phyloP scores from a whole-genome alignment of 2,888 invertebrate genomes.

The Tineola bisselliella region DNA sequence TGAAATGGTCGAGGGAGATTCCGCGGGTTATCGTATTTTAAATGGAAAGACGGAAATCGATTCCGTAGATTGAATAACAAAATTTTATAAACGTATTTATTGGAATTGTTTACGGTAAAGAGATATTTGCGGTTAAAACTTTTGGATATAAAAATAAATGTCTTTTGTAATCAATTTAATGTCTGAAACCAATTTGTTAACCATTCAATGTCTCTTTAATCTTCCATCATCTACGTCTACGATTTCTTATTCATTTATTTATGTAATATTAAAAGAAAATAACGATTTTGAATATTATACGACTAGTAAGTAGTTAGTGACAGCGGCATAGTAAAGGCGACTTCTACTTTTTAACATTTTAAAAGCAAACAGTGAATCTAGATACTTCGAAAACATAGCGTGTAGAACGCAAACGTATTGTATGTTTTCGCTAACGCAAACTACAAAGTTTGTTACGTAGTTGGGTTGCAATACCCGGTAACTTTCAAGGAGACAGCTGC shows the following conservation, averaged over 20 bases:
- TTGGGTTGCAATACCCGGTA: background rate
- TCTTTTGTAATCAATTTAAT: too few species aligned
- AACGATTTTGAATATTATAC: too few species aligned
- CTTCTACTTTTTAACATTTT: too few species aligned
- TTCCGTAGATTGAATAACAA: constrained; percentile 17
- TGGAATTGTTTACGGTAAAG: background rate
- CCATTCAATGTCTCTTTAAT: too few species aligned
- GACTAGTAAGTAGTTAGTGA: too few species aligned
- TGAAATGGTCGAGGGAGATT: constrained; percentile 25
- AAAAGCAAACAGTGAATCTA: too few species aligned
- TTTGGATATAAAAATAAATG: background rate
- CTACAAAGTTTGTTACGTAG: background rate
- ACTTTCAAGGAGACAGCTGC: background rate
- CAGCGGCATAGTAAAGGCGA: too few species aligned
- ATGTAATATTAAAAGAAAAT: too few species aligned
- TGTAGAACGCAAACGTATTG: background rate
- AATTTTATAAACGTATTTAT: constrained; percentile 9
- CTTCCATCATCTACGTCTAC: too few species aligned
- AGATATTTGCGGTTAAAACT: background rate
- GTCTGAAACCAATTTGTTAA: too few species aligned
- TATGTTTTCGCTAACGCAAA: background rate
- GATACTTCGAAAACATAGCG: too few species aligned
- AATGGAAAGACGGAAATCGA: constrained; percentile 22
- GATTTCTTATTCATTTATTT: too few species aligned
- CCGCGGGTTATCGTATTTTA: constrained; percentile 28